These are phyloP conservation scores for Holcopasites calliopsidis DNA, from an alignment of 1,140 invertebrate species.

Conservation along the genomic window DNA sequence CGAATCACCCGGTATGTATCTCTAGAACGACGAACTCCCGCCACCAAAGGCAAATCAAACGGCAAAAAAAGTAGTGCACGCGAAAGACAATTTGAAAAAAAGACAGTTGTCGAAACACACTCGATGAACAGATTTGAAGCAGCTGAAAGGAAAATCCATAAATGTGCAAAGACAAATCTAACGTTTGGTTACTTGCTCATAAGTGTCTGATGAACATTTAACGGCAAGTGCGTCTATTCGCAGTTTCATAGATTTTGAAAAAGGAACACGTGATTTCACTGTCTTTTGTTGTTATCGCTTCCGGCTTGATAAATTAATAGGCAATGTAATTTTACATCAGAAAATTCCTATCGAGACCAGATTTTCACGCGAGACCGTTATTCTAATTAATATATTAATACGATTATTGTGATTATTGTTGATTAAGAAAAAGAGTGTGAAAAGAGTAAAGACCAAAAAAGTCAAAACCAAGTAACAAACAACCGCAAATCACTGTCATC, in stretches of 20 bases:
- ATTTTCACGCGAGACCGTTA: constrained; percentile 2
- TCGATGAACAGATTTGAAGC: background rate
- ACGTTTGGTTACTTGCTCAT: background rate
- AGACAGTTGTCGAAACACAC: constrained; percentile 11
- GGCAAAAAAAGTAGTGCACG: constrained; percentile 24
- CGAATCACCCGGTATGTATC: no score
- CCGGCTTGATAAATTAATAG: no score
- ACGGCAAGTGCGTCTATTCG: background rate
- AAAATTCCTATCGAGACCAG: constrained; percentile 12
- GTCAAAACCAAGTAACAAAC: constrained; percentile 76
- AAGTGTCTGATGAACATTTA: constrained; percentile 4
- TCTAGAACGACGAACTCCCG: constrained; percentile 19
- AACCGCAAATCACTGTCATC: constrained; percentile 76
- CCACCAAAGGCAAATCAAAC: constrained; percentile 49
- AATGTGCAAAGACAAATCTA: background rate
- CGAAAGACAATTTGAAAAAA: background rate
- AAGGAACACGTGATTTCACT: no score
- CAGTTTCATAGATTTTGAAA: constrained; percentile 1
- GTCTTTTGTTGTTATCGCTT: no score
- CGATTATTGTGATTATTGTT: constrained; percentile 64
- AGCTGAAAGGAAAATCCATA: background rate
- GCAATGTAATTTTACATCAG: constrained; percentile 12
- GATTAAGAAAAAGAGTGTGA: constrained; percentile 74
- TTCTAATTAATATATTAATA: constrained; percentile 54
- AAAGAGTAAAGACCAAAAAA: constrained; percentile 72